A percentile compares a stretch with the other conserved stretches of the same genome.
These are phyloP conservation scores for Brachionus asplanchnoidis DNA, from an alignment of 1,140 invertebrate genomes.

Conservation along the genomic window DNA sequence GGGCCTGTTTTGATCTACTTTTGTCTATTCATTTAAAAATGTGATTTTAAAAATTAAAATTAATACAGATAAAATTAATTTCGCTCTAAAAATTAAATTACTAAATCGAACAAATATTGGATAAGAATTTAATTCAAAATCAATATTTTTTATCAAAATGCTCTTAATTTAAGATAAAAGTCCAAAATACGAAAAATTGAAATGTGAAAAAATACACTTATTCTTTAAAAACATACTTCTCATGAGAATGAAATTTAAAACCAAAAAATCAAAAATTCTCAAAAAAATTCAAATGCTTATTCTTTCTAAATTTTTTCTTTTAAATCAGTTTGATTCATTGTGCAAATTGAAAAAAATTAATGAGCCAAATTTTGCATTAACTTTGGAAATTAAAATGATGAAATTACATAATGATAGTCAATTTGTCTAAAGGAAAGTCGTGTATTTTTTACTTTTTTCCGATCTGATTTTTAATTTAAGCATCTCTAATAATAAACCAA, in stretches of 20 bases:
- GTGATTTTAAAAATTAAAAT: not conserved
- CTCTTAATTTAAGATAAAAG: too few species aligned
- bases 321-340: not conserved
- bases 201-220: too few species aligned
- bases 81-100: not conserved
- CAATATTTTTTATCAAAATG: too few species aligned
- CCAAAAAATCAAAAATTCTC: too few species aligned
- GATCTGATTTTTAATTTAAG: not conserved
- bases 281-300: too few species aligned
- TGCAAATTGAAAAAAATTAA: not conserved
- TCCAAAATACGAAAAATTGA: too few species aligned
- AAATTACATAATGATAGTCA: not conserved
- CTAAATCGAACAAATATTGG: not conserved
- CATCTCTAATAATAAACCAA: not conserved
- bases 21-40: not conserved
- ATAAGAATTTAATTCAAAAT: not conserved
- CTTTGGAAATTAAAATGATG: not conserved
- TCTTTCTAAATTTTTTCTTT: too few species aligned
- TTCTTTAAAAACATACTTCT: too few species aligned
- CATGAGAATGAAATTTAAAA: too few species aligned
- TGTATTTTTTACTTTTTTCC: not conserved
- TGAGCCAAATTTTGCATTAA: too few species aligned
- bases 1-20: not conserved
- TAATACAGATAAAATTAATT: not conserved
- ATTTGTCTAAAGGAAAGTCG: not conserved